phyloP scores from a whole-genome alignment of 2,113 vertebrate species.

The Scalopus aquaticus region DNA sequence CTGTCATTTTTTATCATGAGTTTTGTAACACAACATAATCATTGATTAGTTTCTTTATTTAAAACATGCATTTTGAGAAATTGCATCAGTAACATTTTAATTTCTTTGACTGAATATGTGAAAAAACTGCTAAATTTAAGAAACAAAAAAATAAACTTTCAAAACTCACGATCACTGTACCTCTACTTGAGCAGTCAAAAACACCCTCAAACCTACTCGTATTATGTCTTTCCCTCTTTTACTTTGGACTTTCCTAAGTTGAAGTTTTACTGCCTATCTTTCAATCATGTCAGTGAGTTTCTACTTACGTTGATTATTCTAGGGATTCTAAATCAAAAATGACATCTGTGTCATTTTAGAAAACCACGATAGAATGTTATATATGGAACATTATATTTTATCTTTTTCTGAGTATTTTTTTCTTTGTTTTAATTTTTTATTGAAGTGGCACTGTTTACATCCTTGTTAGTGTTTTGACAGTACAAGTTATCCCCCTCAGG shows the following conservation, averaged over 20 bases:
- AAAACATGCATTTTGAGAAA: conserved; percentile 22
- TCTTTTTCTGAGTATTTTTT: no score
- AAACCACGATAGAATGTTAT: not conserved
- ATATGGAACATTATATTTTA: no score
- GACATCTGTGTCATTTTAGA: not conserved
- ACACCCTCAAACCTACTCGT: rapidly evolving
- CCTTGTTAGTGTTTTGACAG: no score
- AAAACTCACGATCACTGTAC: not conserved
- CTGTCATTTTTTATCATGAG: not conserved
- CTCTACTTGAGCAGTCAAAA: not conserved
- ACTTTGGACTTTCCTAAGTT: not conserved
- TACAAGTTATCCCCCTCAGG: no score
- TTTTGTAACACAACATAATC: not conserved
- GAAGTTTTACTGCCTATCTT: not conserved
- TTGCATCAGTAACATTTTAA: not conserved
- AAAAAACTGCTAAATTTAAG: not conserved
- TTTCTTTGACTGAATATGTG: not conserved
- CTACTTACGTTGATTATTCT: not conserved
- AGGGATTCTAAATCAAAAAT: not conserved
- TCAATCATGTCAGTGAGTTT: not conserved
- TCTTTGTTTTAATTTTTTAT: no score
- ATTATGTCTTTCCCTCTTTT: not conserved
- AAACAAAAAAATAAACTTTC: not conserved
- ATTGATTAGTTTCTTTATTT: conserved; percentile 24
- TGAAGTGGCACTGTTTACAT: no score